phyloP scores from a whole-genome alignment of 1,140 invertebrate genomes.

The Branchinecta lynchi region DNA sequence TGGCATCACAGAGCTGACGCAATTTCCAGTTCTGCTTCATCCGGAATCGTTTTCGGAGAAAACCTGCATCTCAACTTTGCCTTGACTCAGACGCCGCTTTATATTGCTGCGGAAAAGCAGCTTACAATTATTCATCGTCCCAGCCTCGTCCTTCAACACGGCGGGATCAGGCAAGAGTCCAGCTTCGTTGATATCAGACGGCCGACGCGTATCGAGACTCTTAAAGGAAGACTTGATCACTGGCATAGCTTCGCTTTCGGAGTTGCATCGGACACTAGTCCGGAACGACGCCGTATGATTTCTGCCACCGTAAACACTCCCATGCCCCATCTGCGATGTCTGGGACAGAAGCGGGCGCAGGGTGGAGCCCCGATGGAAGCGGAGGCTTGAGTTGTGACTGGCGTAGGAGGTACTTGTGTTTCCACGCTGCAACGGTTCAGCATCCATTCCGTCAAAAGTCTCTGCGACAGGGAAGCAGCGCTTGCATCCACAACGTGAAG shows the following conservation, averaged over 20 bases:
- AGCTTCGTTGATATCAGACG: too few relatives aligned
- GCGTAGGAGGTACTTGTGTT: neutral
- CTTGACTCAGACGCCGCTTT: neutral
- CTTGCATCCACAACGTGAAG: neutral
- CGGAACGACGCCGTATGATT: neutral
- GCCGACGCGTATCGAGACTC: too few relatives aligned
- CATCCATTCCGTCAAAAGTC: neutral
- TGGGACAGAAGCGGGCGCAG: neutral
- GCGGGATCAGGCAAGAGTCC: too few relatives aligned
- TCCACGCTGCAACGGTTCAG: constrained; percentile 2
- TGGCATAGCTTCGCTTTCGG: neutral
- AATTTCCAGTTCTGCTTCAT: too few relatives aligned
- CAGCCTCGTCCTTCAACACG: too few relatives aligned
- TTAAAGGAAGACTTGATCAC: too few relatives aligned
- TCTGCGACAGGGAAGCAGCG: neutral
- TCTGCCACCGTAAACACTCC: neutral
- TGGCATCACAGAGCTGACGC: too few relatives aligned
- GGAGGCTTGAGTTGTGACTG: neutral
- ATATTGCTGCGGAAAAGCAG: too few relatives aligned
- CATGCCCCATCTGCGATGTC: neutral
- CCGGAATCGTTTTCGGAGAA: neutral
- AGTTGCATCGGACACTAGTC: neutral
- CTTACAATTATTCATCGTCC: too few relatives aligned
- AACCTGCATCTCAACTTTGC: neutral
- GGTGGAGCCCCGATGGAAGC: neutral